Base-by-base conservation (phyloP, 2,888 invertebrate species). In the Acleris emargana region DNA sequence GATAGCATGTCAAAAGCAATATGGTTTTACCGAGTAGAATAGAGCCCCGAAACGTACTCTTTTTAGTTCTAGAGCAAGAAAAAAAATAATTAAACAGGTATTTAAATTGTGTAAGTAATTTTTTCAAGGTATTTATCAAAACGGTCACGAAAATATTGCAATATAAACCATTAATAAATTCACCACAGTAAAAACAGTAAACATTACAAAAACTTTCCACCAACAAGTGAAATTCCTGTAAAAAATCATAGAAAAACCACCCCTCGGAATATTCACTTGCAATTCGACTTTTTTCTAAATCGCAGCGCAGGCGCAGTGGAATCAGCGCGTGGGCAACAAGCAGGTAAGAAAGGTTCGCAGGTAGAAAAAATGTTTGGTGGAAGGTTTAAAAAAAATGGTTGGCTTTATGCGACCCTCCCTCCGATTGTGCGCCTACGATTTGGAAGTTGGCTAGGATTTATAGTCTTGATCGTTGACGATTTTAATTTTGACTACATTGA, bases 281-380 rank as follows among this genome's bases (percentile, higher is more conserved):
- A 77, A 66, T 68, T 67, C 76, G 77, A 78, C 76, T 80, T 84
- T 84, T 87, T 76, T 72, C 69, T 64, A 75, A 66, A 77, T 82
- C 71, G 32, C 55, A 80, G 79, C 78, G 55, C 73, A 79, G 83
- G 83, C 83, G 83, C 78, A 83, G 79, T 83, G 76, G 83, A 88
- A 80, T 89, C 90, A 90, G 91, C 91, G 91, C 86, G 75, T 66
- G 74, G 71, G 84, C 86, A 79, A 72, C 72, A 69, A 64, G 67
- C 91, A 91, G 91, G 91, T 91, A 91, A 85, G 32, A 81, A 75
- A 16, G 88, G 89, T 87, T 89, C 82, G 88, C 91, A 91, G 91
- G 91, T 91, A 91, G 89, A 91, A 91, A 91, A 91, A 91, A 91
- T 83, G 76, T 84, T 76, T 82, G 73, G 82, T 83, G 80, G 83